These are phyloP conservation scores for Pogonus chalceus DNA, from an alignment of 1,140 invertebrate genomes.

Conservation along the genomic window DNA sequence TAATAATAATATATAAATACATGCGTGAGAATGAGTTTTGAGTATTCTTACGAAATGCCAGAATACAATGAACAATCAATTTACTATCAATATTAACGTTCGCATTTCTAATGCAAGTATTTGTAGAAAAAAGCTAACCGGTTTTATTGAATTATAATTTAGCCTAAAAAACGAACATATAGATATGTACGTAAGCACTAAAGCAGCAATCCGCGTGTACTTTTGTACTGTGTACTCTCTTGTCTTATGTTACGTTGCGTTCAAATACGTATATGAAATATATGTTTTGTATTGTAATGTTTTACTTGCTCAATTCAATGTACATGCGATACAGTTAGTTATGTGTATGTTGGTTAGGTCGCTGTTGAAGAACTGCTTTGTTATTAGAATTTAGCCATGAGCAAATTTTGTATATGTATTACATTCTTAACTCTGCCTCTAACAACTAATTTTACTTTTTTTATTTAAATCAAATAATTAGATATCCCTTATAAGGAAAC, in stretches of 20 bases:
- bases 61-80: conserved; percentile 7
- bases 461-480: too few relatives aligned
- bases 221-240: neutral
- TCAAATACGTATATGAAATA: neutral
- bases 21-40: too few relatives aligned
- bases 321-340: conserved; percentile 1
- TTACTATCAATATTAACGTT: conserved; percentile 12
- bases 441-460: too few relatives aligned
- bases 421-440: too few relatives aligned
- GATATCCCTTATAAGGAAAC: too few relatives aligned
- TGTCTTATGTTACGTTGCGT: too few relatives aligned
- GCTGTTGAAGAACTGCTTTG: too few relatives aligned
- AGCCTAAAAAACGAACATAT: conserved; percentile 9
- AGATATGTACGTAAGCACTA: too few relatives aligned
- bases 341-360: neutral
- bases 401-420: too few relatives aligned
- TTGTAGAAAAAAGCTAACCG: conserved; percentile 5
- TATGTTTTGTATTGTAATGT: too few relatives aligned
- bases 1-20: neutral
- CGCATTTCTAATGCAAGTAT: conserved; percentile 12
- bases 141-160: conserved; percentile 16
- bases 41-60: neutral
- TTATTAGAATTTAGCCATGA: too few relatives aligned
- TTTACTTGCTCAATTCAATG: neutral
- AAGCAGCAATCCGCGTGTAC: conserved; percentile 1